Base-by-base conservation (phyloP, 2,113 vertebrate species). In the Hemiscyllium ocellatum region DNA sequence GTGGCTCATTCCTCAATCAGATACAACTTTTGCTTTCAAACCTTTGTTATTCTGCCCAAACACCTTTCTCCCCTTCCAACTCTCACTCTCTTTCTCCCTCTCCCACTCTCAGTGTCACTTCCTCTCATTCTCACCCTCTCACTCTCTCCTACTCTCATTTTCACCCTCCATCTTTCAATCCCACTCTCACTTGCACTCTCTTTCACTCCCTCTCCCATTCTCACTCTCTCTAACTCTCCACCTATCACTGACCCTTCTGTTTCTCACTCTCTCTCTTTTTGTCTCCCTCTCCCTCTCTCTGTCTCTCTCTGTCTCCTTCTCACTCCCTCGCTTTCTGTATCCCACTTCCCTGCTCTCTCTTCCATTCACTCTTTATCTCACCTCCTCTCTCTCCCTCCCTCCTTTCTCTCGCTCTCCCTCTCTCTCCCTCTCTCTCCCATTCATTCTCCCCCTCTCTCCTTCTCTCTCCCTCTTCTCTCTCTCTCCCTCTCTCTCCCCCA, bases 291-390 rank as follows among this genome's bases (percentile, higher is more conserved):
- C 42, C 56, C 56, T 10, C 56, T 61, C 6, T 61, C 56, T 47
- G 42, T 95, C 61, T 96, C 96, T 72, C 20, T 95, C 95, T 37
- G 47, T 85, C 52, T 0, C n/a, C 15, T 50, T n/a, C 76, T 33
- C 13, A 22, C 17, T 20, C 37, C n/a, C 42, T 33, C 29, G 4
- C 70, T 70, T 22, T 24, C 29, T 47, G 42, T 47, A 47, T 47
- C 56, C 5, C 56, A 56, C 83, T 20, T 0, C 4, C 2, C 66
- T 66, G 33, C 95, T 96, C 47, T 83, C 96, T 86, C 96, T 24
- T 2, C 22, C 85, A 50, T 19, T 22, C 85, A 47, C 13, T 86
- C 70, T 20, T 29, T 76, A 20, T 5, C 70, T 20, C 70, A 20
- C 15, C 4, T 17, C 0, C 52, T 17, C 70, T 17, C 4, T 29